Evolutionary conservation across 37 sponge, comb jelly and placozoan genomes (phyloP).

Genomic region (Eunapius fragilis): DNA sequence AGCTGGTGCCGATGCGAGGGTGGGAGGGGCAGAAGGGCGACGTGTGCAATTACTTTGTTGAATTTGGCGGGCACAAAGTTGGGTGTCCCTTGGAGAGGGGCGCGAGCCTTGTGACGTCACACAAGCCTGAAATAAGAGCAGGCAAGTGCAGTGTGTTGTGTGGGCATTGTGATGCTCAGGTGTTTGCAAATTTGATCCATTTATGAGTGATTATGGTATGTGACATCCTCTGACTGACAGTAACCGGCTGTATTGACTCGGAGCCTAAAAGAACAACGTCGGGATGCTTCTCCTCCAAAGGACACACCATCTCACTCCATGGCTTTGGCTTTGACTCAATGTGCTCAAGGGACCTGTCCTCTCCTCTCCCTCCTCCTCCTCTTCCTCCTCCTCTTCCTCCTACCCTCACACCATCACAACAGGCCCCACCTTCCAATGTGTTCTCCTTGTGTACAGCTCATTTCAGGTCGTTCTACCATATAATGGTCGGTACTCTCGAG

Average conservation of each 20-base stretch:
- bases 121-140: constrained; percentile 35
- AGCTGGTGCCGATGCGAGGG: constrained; percentile 10
- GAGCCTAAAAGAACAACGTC: constrained; percentile 24
- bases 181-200: not conserved
- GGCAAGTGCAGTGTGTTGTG: constrained; percentile 7
- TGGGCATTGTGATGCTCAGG: not conserved
- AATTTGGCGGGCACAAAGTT: constrained; percentile 43
- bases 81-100: constrained; percentile 41
- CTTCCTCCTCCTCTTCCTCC: not conserved
- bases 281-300: constrained; percentile 41
- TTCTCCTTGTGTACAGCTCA: not conserved
- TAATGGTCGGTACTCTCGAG: constrained; percentile 21
- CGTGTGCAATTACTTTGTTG: constrained; percentile 59
- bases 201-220: not conserved
- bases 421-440: not conserved
- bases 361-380: not conserved
- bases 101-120: not conserved
- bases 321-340: constrained; percentile 38
- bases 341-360: not conserved
- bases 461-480: constrained; percentile 13
- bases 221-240: not conserved
- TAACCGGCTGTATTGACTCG: constrained; percentile 56
- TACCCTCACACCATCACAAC: no score
- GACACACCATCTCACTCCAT: constrained; percentile 27
- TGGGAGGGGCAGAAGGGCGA: constrained; percentile 54